Conservation (phyloP, 2,888 invertebrate genomes). For the Latrodectus elegans region DNA sequence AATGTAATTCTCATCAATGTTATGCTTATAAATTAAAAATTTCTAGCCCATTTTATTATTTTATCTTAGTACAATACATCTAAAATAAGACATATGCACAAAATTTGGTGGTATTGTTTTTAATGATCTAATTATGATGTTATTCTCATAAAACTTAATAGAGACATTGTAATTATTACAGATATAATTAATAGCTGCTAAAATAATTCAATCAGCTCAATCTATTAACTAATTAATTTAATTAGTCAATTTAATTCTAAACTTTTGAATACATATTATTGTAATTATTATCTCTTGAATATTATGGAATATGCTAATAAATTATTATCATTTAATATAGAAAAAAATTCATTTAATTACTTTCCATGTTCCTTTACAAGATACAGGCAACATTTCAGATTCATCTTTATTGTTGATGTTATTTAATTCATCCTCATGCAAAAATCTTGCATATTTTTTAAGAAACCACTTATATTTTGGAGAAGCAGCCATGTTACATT, state of each 20-base stretch:
- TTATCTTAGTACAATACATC: too few species aligned
- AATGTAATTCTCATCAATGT: too few species aligned
- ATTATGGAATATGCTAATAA: too few species aligned
- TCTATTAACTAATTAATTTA: too few species aligned
- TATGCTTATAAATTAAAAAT: too few species aligned
- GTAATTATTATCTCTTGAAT: too few species aligned
- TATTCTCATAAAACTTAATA: background rate
- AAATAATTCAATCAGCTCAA: too few species aligned
- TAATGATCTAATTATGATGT: background rate
- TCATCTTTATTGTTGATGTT: slow-evolving; percentile 9
- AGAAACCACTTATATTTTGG: slow-evolving; percentile 22
- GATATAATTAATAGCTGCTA: too few species aligned
- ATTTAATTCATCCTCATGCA: slow-evolving; percentile 7
- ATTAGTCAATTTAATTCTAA: too few species aligned
- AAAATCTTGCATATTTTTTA: slow-evolving; percentile 46
- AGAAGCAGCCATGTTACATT: slow-evolving; percentile 20
- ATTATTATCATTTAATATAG: background rate
- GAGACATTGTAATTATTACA: background rate
- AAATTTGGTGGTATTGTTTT: background rate
- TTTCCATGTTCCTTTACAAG: slow-evolving; percentile 55
- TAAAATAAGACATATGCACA: background rate
- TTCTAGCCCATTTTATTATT: too few species aligned
- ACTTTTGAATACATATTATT: too few species aligned
- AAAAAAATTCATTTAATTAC: slow-evolving; percentile 8
- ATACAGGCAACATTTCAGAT: slow-evolving; percentile 13